These are phyloP conservation scores for Luperina testacea DNA, from an alignment of 2,888 invertebrate species.

Conservation along the genomic window DNA sequence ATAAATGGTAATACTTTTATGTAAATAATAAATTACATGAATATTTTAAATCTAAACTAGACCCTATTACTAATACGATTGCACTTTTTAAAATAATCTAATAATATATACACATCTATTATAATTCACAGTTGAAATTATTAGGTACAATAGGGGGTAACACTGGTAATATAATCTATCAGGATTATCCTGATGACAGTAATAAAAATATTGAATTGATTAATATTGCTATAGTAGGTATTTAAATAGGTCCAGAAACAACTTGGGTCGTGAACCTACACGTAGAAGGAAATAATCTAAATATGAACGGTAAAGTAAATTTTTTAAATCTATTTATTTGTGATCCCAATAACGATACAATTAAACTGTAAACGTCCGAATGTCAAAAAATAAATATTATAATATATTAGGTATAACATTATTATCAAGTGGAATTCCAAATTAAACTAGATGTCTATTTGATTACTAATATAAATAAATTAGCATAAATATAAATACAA, in stretches of 20 bases:
- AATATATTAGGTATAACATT: conserved; percentile 1
- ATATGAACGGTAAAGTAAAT: not conserved
- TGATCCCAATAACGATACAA: conserved; percentile 12
- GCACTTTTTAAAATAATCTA: conserved; percentile 84
- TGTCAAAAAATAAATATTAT: conserved; percentile 4
- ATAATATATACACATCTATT: conserved; percentile 73
- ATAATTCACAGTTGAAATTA: conserved; percentile 62
- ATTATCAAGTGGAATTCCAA: conserved; percentile 8
- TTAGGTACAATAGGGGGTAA: conserved; percentile 52
- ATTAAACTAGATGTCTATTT: conserved; percentile 2
- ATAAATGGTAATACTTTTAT: conserved; percentile 60
- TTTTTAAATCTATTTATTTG: not conserved
- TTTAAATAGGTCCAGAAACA: not conserved
- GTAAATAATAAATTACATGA: conserved; percentile 63
- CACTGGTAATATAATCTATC: conserved; percentile 39
- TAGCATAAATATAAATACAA: conserved; percentile 29
- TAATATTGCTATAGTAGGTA: conserved; percentile 14
- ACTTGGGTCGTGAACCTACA: not conserved
- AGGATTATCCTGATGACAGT: conserved; percentile 7
- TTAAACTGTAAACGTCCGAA: not conserved
- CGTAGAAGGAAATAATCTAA: not conserved
- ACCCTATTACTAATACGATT: conserved; percentile 82
- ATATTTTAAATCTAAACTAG: conserved; percentile 72
- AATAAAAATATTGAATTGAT: conserved; percentile 28
- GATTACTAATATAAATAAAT: conserved; percentile 18